Percentiles rank a stretch among this genome's conserved stretches.
phyloP scores from a whole-genome alignment of 2,888 invertebrate species.

The Sinelater perroti region DNA sequence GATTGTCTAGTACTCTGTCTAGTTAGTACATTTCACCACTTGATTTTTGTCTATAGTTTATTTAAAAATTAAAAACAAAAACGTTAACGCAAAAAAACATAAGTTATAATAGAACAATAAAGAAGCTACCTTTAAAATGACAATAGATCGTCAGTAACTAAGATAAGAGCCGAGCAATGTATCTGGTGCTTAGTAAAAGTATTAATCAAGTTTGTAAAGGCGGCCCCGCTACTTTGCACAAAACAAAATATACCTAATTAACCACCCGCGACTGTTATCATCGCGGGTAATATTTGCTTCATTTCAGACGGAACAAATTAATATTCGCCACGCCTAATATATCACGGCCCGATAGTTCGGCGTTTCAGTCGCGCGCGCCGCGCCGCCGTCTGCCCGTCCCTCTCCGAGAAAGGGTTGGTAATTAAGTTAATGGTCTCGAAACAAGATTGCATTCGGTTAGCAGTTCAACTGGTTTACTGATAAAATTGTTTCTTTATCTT shows the following conservation, averaged over 20 bases:
- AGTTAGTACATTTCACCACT: too few relatives aligned
- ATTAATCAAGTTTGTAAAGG: too few relatives aligned
- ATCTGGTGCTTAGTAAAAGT: too few relatives aligned
- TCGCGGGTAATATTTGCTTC: slow-evolving; percentile 50
- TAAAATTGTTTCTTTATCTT: slow-evolving; percentile 61
- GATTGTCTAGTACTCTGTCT: too few relatives aligned
- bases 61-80: too few relatives aligned
- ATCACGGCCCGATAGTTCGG: slow-evolving; percentile 46
- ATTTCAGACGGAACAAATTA: slow-evolving; percentile 53
- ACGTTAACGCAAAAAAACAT: too few relatives aligned
- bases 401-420: slow-evolving; percentile 57
- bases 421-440: slow-evolving; percentile 63
- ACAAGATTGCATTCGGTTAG: slow-evolving; percentile 63
- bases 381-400: slow-evolving; percentile 37
- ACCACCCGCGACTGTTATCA: slow-evolving; percentile 39
- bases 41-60: too few relatives aligned
- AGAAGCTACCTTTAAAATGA: too few relatives aligned
- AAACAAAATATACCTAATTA: slow-evolving; percentile 34
- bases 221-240: neutral
- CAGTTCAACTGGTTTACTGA: slow-evolving; percentile 60
- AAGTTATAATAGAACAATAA: too few relatives aligned
- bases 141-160: too few relatives aligned
- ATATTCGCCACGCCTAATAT: slow-evolving; percentile 49
- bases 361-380: slow-evolving; percentile 31
- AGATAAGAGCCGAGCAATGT: too few relatives aligned